phyloP scores from a whole-genome alignment of 2,797 vertebrate species.

The Halcyon leucocephala region DNA sequence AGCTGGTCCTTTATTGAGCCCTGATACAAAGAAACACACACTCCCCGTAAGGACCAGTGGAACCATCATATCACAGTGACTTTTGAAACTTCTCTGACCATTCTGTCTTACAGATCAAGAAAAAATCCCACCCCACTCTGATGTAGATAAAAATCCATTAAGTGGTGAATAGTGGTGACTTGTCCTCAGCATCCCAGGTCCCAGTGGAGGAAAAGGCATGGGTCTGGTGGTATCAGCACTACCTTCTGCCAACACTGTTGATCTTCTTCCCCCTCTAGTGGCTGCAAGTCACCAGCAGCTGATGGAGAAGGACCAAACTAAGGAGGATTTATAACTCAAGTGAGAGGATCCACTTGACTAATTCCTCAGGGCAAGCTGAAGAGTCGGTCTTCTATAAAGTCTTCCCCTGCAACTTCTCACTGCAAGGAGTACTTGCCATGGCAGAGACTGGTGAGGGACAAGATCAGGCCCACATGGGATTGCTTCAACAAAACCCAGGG shows the following conservation, averaged over 20 bases:
- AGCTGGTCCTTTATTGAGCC: conserved; percentile 85
- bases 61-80: not conserved
- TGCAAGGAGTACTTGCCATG: not conserved
- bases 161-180: not conserved
- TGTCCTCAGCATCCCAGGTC: accelerated
- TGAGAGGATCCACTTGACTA: accelerated
- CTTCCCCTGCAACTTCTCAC: not conserved
- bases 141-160: not conserved
- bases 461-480: not conserved
- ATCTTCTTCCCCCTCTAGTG: conserved; percentile 55
- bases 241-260: not conserved
- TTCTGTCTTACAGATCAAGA: not conserved
- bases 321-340: not conserved
- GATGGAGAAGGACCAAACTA: not conserved
- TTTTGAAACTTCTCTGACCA: not conserved
- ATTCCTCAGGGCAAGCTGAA: not conserved
- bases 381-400: not conserved
- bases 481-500: not conserved
- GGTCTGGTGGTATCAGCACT: not conserved
- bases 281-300: not conserved
- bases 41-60: accelerated
- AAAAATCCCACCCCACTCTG: not conserved
- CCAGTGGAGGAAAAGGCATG: not conserved
- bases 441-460: not conserved
- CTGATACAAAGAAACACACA: not conserved